Base-by-base conservation (phyloP, 2,888 invertebrate species). In the Panopea generosa region DNA sequence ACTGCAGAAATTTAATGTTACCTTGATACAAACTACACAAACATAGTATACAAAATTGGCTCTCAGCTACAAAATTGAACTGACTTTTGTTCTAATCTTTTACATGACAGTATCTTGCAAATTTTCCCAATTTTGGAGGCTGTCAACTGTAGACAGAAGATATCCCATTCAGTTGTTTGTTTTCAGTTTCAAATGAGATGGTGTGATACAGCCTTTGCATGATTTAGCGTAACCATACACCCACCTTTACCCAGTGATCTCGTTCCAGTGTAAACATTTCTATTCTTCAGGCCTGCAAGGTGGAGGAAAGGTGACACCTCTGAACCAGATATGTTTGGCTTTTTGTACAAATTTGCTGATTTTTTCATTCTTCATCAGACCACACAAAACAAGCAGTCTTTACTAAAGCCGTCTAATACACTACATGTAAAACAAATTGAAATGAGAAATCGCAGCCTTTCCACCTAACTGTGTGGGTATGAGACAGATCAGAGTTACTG, bases 231-330 rank as follows among this genome's bases (percentile, higher is more conserved):
- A 69, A 60, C 60, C 20, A 14, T n/a, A 67, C 59, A 59, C 50
- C 18, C 22, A 50, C 50, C 16, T 20, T 2, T 27, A 57, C 33
- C 9, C 27, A 0, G 24, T 45, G 26, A 52, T 53, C 53, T 59
- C 16, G 45, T 29, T n/a, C 43, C 43, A 52, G 20, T 68, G 60
- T 68, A 68, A 68, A 68, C 53, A 68, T 29, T 33, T 62, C 62
- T 33, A 33, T 70, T 70, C 61, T 53, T 56, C 45, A 26, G 33
- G 56, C 38, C 24, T 70, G 62, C 55, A 55, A 49, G 56, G 61
- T 62, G 56, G 61, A 53, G 62, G 69, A 20, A 53, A 70, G 47
- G 20, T 26, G 45, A 70, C 55, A 70, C 69, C 69, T 55, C 56
- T 70, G 18, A 59, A 50, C n/a, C 59, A 27, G 45, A 40, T 40